phyloP scores from a whole-genome alignment of 2,113 vertebrate species.

The Nothocercus julius region DNA sequence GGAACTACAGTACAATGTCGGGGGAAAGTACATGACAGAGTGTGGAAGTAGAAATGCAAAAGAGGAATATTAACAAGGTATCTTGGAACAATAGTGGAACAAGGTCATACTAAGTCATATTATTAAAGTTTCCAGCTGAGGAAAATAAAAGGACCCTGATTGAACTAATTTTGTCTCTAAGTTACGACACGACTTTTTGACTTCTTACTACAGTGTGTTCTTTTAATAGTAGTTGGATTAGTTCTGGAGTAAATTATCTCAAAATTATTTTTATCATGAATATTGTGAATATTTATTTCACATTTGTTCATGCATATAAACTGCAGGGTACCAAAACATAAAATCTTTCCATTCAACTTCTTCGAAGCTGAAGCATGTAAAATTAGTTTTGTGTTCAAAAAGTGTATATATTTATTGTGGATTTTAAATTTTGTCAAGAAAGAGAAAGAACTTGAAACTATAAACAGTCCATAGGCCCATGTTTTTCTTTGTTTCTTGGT shows the following conservation, averaged over 20 bases:
- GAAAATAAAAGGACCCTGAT: slow-evolving; percentile 79
- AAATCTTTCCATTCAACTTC: not conserved
- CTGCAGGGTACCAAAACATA: not conserved
- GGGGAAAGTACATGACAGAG: slow-evolving; percentile 16
- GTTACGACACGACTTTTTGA: slow-evolving; percentile 71
- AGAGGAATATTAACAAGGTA: slow-evolving; percentile 63
- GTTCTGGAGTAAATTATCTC: slow-evolving; percentile 63
- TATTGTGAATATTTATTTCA: slow-evolving; percentile 77
- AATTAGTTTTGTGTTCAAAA: not conserved
- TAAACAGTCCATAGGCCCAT: not conserved
- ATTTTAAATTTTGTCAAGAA: slow-evolving; percentile 15
- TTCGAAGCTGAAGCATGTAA: not conserved
- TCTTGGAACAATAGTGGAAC: slow-evolving; percentile 68
- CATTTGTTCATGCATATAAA: not conserved
- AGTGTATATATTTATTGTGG: not conserved
- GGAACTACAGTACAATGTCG: slow-evolving; percentile 45
- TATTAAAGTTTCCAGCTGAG: slow-evolving; percentile 70
- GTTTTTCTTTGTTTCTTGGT: not conserved
- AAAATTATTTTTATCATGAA: slow-evolving; percentile 65
- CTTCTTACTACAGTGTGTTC: slow-evolving; percentile 66
- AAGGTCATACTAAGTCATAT: slow-evolving; percentile 78
- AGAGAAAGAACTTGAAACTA: not conserved
- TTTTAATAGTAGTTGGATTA: slow-evolving; percentile 50
- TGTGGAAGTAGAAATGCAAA: slow-evolving; percentile 50
- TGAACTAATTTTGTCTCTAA: slow-evolving; percentile 81